Percentiles rank a stretch among this genome's conserved stretches.
Evolutionary conservation across 2,113 vertebrate species (phyloP).

Genomic region (Calypte anna): DNA sequence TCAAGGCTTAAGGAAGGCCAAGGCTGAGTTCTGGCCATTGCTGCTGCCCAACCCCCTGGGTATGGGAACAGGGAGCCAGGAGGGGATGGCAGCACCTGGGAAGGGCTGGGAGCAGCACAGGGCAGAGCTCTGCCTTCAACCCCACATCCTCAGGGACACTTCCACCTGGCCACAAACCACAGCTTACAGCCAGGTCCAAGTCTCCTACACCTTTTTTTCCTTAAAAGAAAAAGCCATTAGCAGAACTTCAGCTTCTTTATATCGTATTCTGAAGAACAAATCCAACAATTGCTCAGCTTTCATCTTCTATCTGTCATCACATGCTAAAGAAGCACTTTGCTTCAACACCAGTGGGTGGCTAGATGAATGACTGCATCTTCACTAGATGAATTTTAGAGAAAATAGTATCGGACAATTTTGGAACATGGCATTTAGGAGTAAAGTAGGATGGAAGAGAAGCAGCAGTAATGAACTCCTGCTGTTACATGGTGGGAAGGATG

Average conservation of each 20-base stretch:
- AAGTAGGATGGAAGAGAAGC: not conserved
- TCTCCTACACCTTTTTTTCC: not conserved
- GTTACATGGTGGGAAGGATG: not conserved
- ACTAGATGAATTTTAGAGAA: not conserved
- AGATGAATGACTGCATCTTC: not conserved
- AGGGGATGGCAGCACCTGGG: accelerated
- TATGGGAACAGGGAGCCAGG: not conserved
- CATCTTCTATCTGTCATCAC: not conserved
- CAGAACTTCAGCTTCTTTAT: not conserved
- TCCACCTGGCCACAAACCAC: not conserved
- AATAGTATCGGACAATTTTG: not conserved
- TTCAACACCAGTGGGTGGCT: not conserved
- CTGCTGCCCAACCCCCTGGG: not conserved
- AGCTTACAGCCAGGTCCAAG: not conserved
- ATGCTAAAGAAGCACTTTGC: not conserved
- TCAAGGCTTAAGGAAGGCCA: not conserved
- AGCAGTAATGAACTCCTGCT: not conserved
- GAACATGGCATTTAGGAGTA: not conserved
- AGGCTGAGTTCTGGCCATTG: not conserved
- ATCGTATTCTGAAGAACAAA: not conserved
- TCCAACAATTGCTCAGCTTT: not conserved
- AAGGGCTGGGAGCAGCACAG: not conserved
- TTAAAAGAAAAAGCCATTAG: not conserved
- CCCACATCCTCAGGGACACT: too few species aligned
- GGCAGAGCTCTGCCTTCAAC: not conserved